These are phyloP conservation scores for Columbina picui DNA, from an alignment of 2,113 vertebrate genomes.

Conservation along the genomic window DNA sequence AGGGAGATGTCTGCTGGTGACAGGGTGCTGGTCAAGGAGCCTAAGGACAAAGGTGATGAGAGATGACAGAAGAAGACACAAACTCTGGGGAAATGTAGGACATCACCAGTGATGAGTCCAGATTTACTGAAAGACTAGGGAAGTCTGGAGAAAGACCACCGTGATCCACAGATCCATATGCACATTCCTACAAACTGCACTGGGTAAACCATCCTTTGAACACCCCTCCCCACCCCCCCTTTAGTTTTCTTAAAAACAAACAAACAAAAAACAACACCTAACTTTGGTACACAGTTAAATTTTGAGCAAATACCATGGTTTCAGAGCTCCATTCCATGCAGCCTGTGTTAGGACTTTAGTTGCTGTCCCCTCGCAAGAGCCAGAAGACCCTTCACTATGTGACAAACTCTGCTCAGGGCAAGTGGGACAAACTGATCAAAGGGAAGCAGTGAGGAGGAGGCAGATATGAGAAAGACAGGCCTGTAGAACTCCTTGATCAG, in stretches of 20 bases:
- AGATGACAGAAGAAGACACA: background rate
- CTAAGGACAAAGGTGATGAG: background rate
- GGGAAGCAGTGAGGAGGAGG: background rate
- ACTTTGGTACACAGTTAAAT: background rate
- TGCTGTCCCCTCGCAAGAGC: background rate
- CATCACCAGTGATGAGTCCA: background rate
- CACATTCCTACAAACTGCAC: background rate
- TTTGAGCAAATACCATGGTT: background rate
- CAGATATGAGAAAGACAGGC: background rate
- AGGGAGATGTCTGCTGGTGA: background rate
- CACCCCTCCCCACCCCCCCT: background rate
- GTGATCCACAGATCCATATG: fast-evolving
- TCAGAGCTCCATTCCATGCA: background rate
- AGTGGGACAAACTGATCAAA: background rate
- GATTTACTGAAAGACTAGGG: background rate
- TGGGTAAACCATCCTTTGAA: background rate
- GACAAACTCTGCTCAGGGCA: background rate
- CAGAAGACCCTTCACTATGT: background rate
- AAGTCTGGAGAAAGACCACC: background rate
- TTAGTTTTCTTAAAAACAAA: background rate
- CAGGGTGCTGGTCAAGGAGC: background rate
- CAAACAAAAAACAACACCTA: background rate
- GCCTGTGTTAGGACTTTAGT: fast-evolving
- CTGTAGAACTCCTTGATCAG: background rate
- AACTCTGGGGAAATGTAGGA: background rate